Evolutionary conservation across 2,113 vertebrate genomes (phyloP).

Genomic region (Mugil cephalus): DNA sequence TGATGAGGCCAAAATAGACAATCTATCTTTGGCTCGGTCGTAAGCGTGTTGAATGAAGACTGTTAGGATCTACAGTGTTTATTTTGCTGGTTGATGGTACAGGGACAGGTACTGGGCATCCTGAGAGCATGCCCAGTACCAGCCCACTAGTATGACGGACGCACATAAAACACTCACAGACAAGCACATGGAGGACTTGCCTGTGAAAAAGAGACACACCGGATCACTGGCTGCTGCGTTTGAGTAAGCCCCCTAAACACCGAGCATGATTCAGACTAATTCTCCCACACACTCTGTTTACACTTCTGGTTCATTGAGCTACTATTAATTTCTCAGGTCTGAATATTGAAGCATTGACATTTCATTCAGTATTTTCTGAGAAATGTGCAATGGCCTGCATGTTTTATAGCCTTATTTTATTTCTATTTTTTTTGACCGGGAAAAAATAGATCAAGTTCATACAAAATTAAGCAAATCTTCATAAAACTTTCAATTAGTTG

Average conservation of each 20-base stretch:
- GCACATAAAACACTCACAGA: slow-evolving; percentile 33
- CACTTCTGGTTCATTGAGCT: slow-evolving; percentile 83
- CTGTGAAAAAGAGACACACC: slow-evolving; percentile 68
- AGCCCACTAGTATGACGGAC: slow-evolving; percentile 28
- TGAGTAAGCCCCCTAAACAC: slow-evolving; percentile 82
- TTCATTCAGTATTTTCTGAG: slow-evolving; percentile 65
- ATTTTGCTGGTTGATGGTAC: slow-evolving; percentile 17
- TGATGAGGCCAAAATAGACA: slow-evolving; percentile 22
- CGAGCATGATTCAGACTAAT: slow-evolving; percentile 82
- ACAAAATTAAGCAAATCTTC: background rate
- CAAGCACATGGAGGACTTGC: slow-evolving; percentile 51
- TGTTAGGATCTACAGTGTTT: background rate
- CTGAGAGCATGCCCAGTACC: slow-evolving; percentile 24
- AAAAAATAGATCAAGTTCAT: background rate
- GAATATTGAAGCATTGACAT: slow-evolving; percentile 68
- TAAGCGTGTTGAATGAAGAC: background rate
- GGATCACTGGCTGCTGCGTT: slow-evolving; percentile 77
- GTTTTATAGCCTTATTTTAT: background rate
- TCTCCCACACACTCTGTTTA: slow-evolving; percentile 85
- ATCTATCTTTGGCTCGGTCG: background rate
- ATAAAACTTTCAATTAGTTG: background rate
- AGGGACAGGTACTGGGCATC: background rate
- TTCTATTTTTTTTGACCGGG: no score
- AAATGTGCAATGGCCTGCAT: slow-evolving; percentile 24
- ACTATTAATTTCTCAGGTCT: slow-evolving; percentile 78